These are phyloP conservation scores for Dasyurus viverrinus DNA, from an alignment of 2,113 vertebrate genomes.

Conservation along the genomic window DNA sequence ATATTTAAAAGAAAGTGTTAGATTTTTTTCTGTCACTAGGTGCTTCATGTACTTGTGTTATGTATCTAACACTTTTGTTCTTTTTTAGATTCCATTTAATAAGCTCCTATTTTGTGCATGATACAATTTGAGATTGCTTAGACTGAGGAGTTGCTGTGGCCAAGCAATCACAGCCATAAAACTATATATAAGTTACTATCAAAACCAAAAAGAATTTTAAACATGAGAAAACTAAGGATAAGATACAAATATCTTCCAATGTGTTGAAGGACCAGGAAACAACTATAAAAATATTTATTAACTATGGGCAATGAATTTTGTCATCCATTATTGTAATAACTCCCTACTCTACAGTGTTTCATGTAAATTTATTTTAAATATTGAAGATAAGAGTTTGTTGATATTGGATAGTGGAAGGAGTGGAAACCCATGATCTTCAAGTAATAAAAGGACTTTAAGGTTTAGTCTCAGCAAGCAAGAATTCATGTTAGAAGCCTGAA, in stretches of 20 bases:
- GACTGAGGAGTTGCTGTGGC: background rate
- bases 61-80: background rate
- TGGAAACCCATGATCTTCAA: background rate
- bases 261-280: background rate
- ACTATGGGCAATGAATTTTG: background rate
- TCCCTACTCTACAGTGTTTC: background rate
- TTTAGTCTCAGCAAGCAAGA: background rate
- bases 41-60: background rate
- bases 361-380: background rate
- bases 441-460: background rate
- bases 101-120: background rate
- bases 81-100: background rate
- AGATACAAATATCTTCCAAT: background rate
- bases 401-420: background rate
- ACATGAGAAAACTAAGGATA: background rate
- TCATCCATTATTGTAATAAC: background rate
- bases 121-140: background rate
- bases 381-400: background rate
- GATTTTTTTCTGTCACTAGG: background rate
- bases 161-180: background rate
- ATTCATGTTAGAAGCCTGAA: background rate
- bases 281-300: background rate
- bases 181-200: background rate
- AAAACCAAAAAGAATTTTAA: background rate
- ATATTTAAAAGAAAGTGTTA: background rate